These are phyloP conservation scores for Rhinopomastus cyanomelas DNA, from an alignment of 2,113 vertebrate genomes.

Conservation along the genomic window DNA sequence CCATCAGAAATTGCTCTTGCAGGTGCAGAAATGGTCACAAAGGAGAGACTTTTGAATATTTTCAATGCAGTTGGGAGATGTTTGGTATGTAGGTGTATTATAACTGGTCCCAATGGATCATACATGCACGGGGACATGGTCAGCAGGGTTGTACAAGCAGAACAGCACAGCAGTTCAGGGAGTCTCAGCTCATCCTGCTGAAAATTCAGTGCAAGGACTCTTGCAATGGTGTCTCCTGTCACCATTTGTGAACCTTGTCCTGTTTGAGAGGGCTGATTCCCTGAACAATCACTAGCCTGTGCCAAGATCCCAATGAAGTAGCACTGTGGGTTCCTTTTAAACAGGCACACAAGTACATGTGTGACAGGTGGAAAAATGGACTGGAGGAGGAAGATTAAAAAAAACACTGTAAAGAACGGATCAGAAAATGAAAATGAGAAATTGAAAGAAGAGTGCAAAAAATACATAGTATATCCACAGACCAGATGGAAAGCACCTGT, in stretches of 20 bases:
- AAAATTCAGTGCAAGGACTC: not conserved
- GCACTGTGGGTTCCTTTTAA: not conserved
- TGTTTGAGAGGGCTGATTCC: not conserved
- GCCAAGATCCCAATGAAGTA: not conserved
- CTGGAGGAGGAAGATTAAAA: not conserved
- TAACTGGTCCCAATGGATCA: accelerated
- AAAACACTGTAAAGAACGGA: not conserved
- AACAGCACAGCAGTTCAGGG: not conserved
- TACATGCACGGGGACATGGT: no score
- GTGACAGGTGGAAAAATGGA: not conserved
- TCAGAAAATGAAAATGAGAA: not conserved
- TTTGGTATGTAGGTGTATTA: not conserved
- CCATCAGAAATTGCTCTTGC: not conserved
- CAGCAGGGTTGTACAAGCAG: not conserved
- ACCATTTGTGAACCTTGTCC: not conserved
- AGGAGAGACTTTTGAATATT: not conserved
- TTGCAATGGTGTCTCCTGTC: not conserved
- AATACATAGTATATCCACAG: not conserved
- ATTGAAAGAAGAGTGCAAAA: not conserved
- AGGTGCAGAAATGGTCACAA: not conserved
- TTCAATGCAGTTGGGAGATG: not conserved
- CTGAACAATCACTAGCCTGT: not conserved
- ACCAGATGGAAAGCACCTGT: not conserved
- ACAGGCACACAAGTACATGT: not conserved
- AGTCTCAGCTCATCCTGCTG: not conserved